phyloP scores from a whole-genome alignment of 2,888 invertebrate genomes.

The Ormyrus nitidulus region DNA sequence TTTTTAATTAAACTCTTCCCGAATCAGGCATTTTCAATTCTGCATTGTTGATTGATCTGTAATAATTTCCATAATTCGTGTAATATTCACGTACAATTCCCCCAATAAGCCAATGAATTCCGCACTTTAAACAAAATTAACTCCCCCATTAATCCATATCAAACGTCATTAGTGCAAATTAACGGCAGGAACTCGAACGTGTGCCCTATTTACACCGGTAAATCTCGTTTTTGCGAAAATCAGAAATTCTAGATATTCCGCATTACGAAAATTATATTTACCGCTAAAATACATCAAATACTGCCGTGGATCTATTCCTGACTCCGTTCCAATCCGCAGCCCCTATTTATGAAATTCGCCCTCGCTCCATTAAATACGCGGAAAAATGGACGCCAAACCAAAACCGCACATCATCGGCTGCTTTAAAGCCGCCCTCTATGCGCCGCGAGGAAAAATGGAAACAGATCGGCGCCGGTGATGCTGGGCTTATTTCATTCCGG shows the following conservation, averaged over 20 bases:
- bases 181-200: not conserved
- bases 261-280: conserved; percentile 49
- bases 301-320: conserved; percentile 23
- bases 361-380: conserved; percentile 3
- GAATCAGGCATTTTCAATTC: no score
- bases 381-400: not conserved
- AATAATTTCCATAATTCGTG: no score
- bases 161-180: conserved; percentile 28
- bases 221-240: conserved; percentile 29
- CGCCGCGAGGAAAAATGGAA: not conserved
- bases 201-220: conserved; percentile 3
- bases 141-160: conserved; percentile 1
- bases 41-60: no score
- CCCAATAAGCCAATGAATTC: not conserved
- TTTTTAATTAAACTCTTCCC: no score
- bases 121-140: not conserved
- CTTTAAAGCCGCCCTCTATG: not conserved
- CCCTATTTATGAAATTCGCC: not conserved
- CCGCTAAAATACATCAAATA: conserved; percentile 24
- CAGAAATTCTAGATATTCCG: conserved; percentile 8
- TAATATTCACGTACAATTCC: no score
- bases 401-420: not conserved
- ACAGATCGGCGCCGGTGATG: not conserved
- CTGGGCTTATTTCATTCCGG: not conserved
- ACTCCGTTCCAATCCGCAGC: not conserved